Base-by-base conservation (phyloP, 2,888 invertebrate species). In the Drosophila dives region DNA sequence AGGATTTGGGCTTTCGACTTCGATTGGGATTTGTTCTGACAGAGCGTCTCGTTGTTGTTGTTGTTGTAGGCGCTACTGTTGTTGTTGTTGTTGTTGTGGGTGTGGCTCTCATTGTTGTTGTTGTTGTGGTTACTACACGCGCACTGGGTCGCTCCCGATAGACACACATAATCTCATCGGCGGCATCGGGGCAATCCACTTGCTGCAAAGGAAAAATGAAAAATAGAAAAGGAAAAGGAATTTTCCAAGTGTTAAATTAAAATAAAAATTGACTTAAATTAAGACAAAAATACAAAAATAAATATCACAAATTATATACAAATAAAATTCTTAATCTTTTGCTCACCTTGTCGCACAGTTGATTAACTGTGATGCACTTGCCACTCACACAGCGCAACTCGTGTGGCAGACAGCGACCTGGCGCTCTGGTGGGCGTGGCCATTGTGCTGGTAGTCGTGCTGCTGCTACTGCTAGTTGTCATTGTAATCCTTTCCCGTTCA, bases 361-460 rank as follows among this genome's bases (percentile, higher is more conserved):
- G 95, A 11, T 94, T 93, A 23, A 95, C 93, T 0, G 95, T 94
- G 80, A 95, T 95, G 90, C 95, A 95, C 70, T 94, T 93, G 33
- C 95, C 95, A 86, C 95, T 95, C 6, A 95, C 94, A 81, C 95
- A 95, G 64, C 95, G 94, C 58, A 95, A 91, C 80, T 95, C 94
- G 94, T 94, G 86, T 93, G 95, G 75, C 38, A 65, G 58, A 49
- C 90, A 88, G 4, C 81, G 77, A n/a, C 75, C 85, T 0, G 71
- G 51, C 2, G 53, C 38, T 11, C 73, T 29, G 1, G 78, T 74
- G 48, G 76, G 60, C 32, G 73, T 54, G 4, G 62, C 56, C 55
- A 69, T 15, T 2, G 81, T 62, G 7, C 56, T 48, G 0, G 58
- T 38, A 0, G 72, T 64, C 1, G 71, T 64, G 38, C 59, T 38